A percentile compares a stretch with the other conserved stretches of the same genome.
phyloP scores from a whole-genome alignment of 2,888 invertebrate species.

The Torymus auratus region DNA sequence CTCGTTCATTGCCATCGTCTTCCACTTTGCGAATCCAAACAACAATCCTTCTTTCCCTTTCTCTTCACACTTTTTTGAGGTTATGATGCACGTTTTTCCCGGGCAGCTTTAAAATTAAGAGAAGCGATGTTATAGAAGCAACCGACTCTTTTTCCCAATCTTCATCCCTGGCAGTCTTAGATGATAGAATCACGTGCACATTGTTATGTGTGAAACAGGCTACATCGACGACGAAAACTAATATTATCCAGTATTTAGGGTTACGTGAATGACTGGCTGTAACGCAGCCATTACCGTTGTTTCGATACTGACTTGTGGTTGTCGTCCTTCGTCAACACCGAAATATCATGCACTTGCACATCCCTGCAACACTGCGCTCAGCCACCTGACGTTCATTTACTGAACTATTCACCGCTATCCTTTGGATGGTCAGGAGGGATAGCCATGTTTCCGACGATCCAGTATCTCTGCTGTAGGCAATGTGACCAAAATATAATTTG shows the following conservation, averaged over 20 bases:
- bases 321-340: slow-evolving; percentile 45
- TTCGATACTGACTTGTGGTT: slow-evolving; percentile 31
- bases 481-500: no score
- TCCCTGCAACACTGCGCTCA: background rate
- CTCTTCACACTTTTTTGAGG: slow-evolving; percentile 32
- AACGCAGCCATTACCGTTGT: slow-evolving; percentile 47
- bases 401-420: background rate
- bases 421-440: slow-evolving; percentile 26
- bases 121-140: background rate
- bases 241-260: background rate
- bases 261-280: slow-evolving; percentile 33
- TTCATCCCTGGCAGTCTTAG: no score
- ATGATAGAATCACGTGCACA: slow-evolving; percentile 21
- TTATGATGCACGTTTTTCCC: slow-evolving; percentile 47
- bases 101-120: slow-evolving; percentile 20
- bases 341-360: slow-evolving; percentile 13
- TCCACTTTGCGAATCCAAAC: background rate
- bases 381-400: slow-evolving; percentile 17
- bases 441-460: no score
- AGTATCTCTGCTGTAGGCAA: no score
- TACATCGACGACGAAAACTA: background rate
- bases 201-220: background rate
- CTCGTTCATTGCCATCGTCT: slow-evolving; percentile 79
- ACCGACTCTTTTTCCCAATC: no score
- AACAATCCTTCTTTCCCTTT: slow-evolving; percentile 5